Evolutionary conservation across 2,888 invertebrate species (phyloP).

Genomic region (Dione vanillae): DNA sequence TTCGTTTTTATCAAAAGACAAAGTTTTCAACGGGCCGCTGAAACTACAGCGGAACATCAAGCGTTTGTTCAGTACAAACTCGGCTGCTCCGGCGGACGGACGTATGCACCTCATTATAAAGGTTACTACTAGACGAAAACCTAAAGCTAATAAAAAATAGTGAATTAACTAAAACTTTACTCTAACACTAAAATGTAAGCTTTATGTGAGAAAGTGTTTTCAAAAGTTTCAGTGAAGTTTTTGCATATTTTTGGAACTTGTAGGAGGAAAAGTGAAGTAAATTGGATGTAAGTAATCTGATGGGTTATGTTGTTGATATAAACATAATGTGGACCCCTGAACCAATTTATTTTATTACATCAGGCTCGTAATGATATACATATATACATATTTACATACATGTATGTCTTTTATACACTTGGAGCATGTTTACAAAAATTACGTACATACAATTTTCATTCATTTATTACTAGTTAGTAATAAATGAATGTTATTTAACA

Average conservation of each 20-base stretch:
- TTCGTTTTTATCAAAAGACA: background rate
- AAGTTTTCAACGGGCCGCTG: conserved; percentile 20
- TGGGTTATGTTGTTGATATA: conserved; percentile 24
- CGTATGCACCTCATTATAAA: conserved; percentile 49
- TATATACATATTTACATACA: too few relatives aligned
- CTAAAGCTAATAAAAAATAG: background rate
- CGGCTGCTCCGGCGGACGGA: conserved; percentile 52
- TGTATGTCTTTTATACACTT: background rate
- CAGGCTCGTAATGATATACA: conserved; percentile 44
- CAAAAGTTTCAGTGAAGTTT: conserved; percentile 21
- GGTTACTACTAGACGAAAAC: conserved; percentile 3
- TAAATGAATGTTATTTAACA: background rate
- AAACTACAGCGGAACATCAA: conserved; percentile 34
- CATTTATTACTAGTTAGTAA: background rate
- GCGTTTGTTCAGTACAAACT: conserved; percentile 59
- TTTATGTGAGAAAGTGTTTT: conserved; percentile 8
- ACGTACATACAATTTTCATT: background rate
- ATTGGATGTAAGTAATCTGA: conserved; percentile 18
- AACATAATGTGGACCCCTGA: conserved; percentile 67
- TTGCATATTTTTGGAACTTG: conserved; percentile 44
- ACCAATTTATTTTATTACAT: conserved; percentile 66
- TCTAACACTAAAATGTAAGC: background rate
- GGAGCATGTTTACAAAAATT: background rate
- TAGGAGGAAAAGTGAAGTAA: conserved; percentile 14
- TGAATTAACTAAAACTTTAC: background rate